A percentile compares a stretch with the other conserved stretches of the same genome.
These are phyloP conservation scores for Astreopora myriophthalma DNA, from an alignment of 64 coral and sea anemone genomes.

Conservation along the genomic window DNA sequence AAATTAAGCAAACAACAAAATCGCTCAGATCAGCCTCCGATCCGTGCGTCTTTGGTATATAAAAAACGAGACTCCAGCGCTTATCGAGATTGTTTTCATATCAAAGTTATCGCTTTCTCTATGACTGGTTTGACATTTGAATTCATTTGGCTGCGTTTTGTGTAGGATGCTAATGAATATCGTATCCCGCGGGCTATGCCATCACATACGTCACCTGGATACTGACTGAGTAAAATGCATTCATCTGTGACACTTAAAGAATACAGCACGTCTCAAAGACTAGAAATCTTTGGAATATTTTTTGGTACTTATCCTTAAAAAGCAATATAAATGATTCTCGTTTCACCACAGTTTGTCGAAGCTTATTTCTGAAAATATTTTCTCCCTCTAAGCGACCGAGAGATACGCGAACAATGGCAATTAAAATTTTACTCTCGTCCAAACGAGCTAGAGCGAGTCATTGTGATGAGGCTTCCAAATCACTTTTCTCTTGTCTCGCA, in stretches of 20 bases:
- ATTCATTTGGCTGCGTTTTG: background rate
- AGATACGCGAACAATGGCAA: constrained; percentile 36
- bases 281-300: background rate
- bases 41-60: background rate
- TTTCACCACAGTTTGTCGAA: background rate
- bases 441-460: background rate
- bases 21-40: too few species aligned
- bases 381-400: constrained; percentile 14
- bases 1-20: background rate
- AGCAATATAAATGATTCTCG: background rate
- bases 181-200: constrained; percentile 21
- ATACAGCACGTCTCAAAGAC: background rate
- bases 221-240: background rate
- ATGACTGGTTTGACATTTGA: background rate
- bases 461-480: background rate
- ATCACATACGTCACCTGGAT: constrained; percentile 14
- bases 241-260: constrained; percentile 27
- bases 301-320: background rate
- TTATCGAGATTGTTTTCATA: background rate
- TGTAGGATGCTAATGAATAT: constrained; percentile 3
- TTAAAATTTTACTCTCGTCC: constrained; percentile 16
- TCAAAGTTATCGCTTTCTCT: background rate
- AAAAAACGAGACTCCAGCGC: background rate
- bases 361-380: background rate
- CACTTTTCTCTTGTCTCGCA: background rate